Evolutionary conservation across 2,113 vertebrate species (phyloP).

Genomic region (Alethe diademata): DNA sequence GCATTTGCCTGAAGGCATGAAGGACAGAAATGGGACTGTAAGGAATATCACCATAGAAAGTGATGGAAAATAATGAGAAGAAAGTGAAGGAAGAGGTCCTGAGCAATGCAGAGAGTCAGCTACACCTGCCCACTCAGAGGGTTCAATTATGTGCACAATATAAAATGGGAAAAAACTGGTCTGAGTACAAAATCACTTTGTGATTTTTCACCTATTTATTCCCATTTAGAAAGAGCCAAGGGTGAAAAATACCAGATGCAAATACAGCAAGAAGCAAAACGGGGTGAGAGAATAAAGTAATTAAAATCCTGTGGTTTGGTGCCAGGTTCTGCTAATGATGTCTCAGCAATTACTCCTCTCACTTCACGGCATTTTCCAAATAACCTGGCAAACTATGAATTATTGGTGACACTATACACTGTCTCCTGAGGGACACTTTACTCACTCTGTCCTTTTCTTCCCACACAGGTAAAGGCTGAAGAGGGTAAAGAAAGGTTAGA

Average conservation of each 20-base stretch:
- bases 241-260: background rate
- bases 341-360: background rate
- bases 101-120: background rate
- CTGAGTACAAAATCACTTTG: background rate
- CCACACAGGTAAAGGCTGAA: slow-evolving; percentile 56
- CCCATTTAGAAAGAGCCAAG: background rate
- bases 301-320: background rate
- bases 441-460: background rate
- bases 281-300: background rate
- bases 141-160: background rate
- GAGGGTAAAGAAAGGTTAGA: slow-evolving; percentile 45
- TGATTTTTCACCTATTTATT: background rate
- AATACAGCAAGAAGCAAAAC: background rate
- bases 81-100: background rate
- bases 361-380: background rate
- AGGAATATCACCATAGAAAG: background rate
- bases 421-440: background rate
- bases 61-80: background rate
- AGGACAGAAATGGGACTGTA: background rate
- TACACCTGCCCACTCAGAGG: background rate
- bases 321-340: background rate
- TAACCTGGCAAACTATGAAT: background rate
- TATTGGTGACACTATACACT: background rate
- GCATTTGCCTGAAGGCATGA: background rate
- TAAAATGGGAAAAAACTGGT: background rate